Evolutionary conservation across 2,888 invertebrate species (phyloP).

Genomic region (Drosophila putrida): DNA sequence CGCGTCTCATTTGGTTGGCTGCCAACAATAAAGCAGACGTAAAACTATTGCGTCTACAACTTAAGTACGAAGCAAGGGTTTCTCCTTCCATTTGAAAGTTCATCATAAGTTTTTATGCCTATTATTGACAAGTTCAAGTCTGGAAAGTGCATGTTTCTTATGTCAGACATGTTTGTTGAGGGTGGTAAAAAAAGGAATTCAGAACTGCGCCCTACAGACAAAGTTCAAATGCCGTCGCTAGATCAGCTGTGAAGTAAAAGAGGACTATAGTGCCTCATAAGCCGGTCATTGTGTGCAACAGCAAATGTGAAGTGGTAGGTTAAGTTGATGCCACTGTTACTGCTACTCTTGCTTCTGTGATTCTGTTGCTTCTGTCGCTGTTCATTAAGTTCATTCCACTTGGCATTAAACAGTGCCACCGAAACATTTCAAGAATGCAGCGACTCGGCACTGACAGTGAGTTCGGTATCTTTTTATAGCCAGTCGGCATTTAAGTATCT

Average conservation of each 20-base stretch:
- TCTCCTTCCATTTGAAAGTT: constrained; percentile 40
- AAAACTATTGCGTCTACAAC: constrained; percentile 8
- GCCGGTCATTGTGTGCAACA: constrained; percentile 54
- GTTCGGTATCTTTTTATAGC: constrained; percentile 70
- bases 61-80: not conserved
- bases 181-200: not conserved
- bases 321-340: constrained; percentile 27
- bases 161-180: constrained; percentile 58
- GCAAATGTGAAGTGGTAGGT: constrained; percentile 54
- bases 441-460: constrained; percentile 72
- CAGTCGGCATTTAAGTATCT: constrained; percentile 67
- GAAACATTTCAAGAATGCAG: constrained; percentile 72
- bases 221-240: constrained; percentile 68
- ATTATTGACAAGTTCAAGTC: constrained; percentile 62
- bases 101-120: constrained; percentile 46
- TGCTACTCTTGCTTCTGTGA: constrained; percentile 16
- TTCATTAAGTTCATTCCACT: constrained; percentile 79
- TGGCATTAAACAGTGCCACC: constrained; percentile 69
- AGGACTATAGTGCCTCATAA: constrained; percentile 43
- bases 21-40: constrained; percentile 40
- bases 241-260: constrained; percentile 9
- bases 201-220: constrained; percentile 12
- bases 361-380: constrained; percentile 45
- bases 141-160: constrained; percentile 62
- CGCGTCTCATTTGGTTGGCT: constrained; percentile 44